Percentiles rank a stretch among this genome's conserved stretches.
These are phyloP conservation scores for human DNA, from an alignment of 2,113 vertebrate genomes.

Conservation along the genomic window DNA sequence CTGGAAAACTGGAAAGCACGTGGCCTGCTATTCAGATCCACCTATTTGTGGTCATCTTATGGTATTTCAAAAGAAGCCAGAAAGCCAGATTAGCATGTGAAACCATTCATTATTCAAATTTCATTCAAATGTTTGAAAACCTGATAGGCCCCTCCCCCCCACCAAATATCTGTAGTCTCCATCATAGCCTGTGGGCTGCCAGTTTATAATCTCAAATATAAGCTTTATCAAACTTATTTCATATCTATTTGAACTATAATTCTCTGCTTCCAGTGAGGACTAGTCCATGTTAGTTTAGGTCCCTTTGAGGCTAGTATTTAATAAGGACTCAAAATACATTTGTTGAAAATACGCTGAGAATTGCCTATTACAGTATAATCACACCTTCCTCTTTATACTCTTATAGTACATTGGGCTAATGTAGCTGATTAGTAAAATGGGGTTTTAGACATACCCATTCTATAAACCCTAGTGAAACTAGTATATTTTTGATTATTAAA, in stretches of 20 bases:
- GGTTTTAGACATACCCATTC: background rate
- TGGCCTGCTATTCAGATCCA: background rate
- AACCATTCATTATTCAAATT: background rate
- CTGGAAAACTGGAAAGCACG: background rate
- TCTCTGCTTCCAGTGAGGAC: background rate
- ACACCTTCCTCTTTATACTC: background rate
- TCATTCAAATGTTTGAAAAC: background rate
- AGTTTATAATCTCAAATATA: background rate
- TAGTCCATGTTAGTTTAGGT: background rate
- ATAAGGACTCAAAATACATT: background rate
- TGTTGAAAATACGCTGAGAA: background rate
- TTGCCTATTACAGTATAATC: background rate
- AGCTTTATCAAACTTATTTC: background rate
- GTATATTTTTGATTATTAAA: background rate
- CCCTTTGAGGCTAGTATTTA: background rate
- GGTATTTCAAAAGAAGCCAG: background rate
- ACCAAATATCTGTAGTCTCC: background rate
- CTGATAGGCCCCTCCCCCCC: fast-evolving
- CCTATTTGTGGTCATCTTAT: background rate
- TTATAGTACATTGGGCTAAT: background rate
- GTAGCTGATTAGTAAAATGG: background rate
- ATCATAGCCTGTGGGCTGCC: background rate
- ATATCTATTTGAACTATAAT: background rate
- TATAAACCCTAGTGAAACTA: background rate
- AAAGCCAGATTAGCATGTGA: background rate